Base-by-base conservation (phyloP, 2,113 vertebrate species). In the Ictalurus furcatus region DNA sequence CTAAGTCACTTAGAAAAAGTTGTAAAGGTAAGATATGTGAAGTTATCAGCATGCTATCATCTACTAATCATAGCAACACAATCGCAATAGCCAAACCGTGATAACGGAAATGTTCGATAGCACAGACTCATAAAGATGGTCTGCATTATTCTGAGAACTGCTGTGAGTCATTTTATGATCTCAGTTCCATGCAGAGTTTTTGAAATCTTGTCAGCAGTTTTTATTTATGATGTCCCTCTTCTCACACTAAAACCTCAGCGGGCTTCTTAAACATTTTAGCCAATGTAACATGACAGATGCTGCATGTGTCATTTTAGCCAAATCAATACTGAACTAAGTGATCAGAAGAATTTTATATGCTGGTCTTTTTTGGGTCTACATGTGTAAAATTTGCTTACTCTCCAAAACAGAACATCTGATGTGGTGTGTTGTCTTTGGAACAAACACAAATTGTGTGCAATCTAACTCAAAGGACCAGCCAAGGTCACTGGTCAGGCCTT, bases 81-180 rank as follows among this genome's bases (percentile, higher is more conserved):
- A 44, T 34, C 87, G 30, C 28, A 76, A 44, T 69, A 67, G 19
- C 48, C 40, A 34, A 61, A 6, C 6, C 59, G 2, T 63, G 61
- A 79, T 79, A 71, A 86, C n/a, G 1, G 28, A 82, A 23, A 40
- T 12, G 52, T 8, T n/a, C 1, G 30, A 58, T 63, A 63, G 19
- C 86, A 69, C 52, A 52, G 19, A 37, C 44, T 23, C 37, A 34
- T 80, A 71, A 85, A 85, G 12, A 61, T 34, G n/a, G 21, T 83
- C 56, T 40, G 19, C 87, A 63, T 37, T 86, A 54, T 67, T 73
- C 86, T 63, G 52, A 44, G 30, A 87, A 88, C n/a, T 37, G 34
- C 19, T 40, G 4, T n/a, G 21, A 40, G 13, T 86, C 67, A 59
- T 34, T 88, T 73, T 80, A 85, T 85, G 61, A 81, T 82, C 80